Evolutionary conservation across 2,888 invertebrate genomes (phyloP).

Genomic region (Orgyia antiqua): DNA sequence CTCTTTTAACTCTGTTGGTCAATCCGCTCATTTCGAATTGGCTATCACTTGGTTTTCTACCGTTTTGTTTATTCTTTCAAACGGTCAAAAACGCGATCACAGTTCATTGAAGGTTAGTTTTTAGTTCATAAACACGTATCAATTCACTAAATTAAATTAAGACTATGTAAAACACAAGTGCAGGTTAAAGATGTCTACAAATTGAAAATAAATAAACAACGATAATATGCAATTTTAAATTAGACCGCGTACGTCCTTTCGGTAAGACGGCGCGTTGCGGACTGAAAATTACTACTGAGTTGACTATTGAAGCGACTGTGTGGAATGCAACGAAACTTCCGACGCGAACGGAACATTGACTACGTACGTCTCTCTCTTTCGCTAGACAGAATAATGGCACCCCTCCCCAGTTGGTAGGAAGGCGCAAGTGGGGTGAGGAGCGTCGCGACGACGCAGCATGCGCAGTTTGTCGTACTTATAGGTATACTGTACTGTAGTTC

Average conservation of each 20-base stretch:
- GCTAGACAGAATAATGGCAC: conserved; percentile 69
- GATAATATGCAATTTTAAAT: conserved; percentile 30
- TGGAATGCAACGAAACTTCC: conserved; percentile 35
- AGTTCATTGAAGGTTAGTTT: conserved; percentile 54
- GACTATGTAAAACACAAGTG: conserved; percentile 26
- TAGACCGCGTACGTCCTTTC: conserved; percentile 46
- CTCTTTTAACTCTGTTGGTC: conserved; percentile 75
- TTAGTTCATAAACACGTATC: conserved; percentile 22
- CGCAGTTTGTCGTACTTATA: conserved; percentile 16
- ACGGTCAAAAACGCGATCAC: conserved; percentile 60
- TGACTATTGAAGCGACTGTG: neutral
- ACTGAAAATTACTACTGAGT: conserved; percentile 43
- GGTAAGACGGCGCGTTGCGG: conserved; percentile 56
- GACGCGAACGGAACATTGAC: conserved; percentile 55
- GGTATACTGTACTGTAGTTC: conserved; percentile 3
- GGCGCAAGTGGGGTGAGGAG: conserved; percentile 14
- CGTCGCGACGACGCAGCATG: conserved; percentile 25
- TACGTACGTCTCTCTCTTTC: conserved; percentile 44
- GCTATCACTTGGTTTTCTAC: conserved; percentile 54
- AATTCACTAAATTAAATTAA: conserved; percentile 20
- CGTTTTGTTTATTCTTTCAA: conserved; percentile 58
- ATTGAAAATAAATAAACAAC: conserved; percentile 43
- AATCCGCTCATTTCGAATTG: conserved; percentile 76
- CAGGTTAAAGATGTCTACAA: conserved; percentile 31
- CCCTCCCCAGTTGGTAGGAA: conserved; percentile 1